A percentile compares a stretch with the other conserved stretches of the same genome.
Evolutionary conservation across 2,888 invertebrate species (phyloP).

Genomic region (Idaea biselata): DNA sequence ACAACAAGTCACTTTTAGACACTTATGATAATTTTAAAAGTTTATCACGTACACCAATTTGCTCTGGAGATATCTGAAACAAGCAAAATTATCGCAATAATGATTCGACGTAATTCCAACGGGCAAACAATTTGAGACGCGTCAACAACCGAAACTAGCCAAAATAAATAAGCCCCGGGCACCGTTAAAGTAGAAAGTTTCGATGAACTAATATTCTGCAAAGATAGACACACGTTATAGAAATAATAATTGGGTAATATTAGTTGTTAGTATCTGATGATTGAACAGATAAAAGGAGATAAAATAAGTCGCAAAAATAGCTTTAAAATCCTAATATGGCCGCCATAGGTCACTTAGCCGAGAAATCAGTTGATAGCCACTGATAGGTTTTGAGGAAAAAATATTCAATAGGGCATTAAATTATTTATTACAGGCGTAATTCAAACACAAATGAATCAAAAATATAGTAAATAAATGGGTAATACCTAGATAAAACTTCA

Average conservation of each 20-base stretch:
- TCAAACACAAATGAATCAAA: conserved; percentile 2
- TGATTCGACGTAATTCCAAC: conserved; percentile 27
- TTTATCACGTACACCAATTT: conserved; percentile 77
- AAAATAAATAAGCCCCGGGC: conserved; percentile 40
- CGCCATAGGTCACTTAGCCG: conserved; percentile 43
- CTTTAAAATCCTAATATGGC: conserved; percentile 69
- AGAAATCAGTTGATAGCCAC: conserved; percentile 6
- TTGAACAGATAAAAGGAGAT: conserved; percentile 57
- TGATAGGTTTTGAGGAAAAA: not conserved
- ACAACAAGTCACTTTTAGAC: conserved; percentile 74
- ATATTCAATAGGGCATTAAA: not conserved
- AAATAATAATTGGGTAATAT: conserved; percentile 5
- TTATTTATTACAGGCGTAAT: not conserved
- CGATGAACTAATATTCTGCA: conserved; percentile 7
- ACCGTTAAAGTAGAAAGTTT: conserved; percentile 1
- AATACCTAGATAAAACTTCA: conserved; percentile 77
- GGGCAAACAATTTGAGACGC: conserved; percentile 51
- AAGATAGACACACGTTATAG: not conserved
- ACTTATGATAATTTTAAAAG: conserved; percentile 68
- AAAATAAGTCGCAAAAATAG: conserved; percentile 49
- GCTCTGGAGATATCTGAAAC: conserved; percentile 74
- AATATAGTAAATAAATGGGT: conserved; percentile 25
- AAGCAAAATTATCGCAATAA: conserved; percentile 34
- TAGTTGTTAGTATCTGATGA: conserved; percentile 31
- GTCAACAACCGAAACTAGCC: conserved; percentile 65